Percentiles rank a stretch among this genome's conserved stretches.
Evolutionary conservation across 1,140 invertebrate genomes (phyloP).

Genomic region (Drosophila cardini): DNA sequence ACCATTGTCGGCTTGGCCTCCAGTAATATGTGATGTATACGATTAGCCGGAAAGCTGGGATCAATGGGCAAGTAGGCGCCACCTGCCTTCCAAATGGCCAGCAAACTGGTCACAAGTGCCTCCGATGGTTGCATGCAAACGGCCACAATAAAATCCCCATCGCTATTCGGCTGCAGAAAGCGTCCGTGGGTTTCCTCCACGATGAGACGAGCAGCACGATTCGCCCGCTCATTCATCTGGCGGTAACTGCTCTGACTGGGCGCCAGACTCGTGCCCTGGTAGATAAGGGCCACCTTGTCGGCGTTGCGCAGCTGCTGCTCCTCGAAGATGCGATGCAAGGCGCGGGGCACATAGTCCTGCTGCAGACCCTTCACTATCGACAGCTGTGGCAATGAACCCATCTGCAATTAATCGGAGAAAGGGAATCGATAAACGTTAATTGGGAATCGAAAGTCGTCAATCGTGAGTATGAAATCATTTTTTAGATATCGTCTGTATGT

Average conservation of each 20-base stretch:
- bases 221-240: slow-evolving; percentile 87
- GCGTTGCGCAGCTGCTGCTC: slow-evolving; percentile 79
- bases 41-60: slow-evolving; percentile 89
- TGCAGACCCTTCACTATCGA: slow-evolving; percentile 87
- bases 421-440: too few relatives aligned
- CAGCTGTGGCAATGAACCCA: slow-evolving; percentile 88
- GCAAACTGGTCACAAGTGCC: slow-evolving; percentile 88
- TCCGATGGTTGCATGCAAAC: slow-evolving; percentile 92
- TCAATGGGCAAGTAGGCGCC: slow-evolving; percentile 93
- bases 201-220: slow-evolving; percentile 87
- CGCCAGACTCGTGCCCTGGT: slow-evolving; percentile 77
- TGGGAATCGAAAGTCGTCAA: too few relatives aligned
- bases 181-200: slow-evolving; percentile 82
- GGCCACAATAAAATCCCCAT: slow-evolving; percentile 89
- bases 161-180: slow-evolving; percentile 85
- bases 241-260: slow-evolving; percentile 86
- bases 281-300: slow-evolving; percentile 86
- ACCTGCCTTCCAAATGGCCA: slow-evolving; percentile 92
- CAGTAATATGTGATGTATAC: slow-evolving; percentile 91
- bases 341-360: slow-evolving; percentile 78
- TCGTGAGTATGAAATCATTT: too few relatives aligned
- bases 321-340: slow-evolving; percentile 86
- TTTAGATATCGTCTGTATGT: too few relatives aligned
- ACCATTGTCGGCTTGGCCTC: slow-evolving; percentile 90
- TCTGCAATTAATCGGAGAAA: slow-evolving; percentile 53